A percentile compares a stretch with the other conserved stretches of the same genome.
Evolutionary conservation across 2,888 invertebrate genomes (phyloP).

Genomic region (Ophion slaviceki): DNA sequence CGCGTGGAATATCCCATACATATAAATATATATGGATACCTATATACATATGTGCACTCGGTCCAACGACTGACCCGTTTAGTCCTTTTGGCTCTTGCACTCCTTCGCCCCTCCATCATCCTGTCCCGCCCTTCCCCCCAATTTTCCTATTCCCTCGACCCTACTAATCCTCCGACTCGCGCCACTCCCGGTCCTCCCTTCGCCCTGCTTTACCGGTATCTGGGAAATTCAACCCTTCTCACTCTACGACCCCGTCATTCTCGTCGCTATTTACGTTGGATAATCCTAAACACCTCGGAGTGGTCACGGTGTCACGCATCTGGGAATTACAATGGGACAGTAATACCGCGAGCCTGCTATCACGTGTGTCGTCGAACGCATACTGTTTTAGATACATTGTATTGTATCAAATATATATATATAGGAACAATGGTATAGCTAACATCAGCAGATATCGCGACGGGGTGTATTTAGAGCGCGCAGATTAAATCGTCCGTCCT

Average conservation of each 20-base stretch:
- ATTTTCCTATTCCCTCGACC: conserved; percentile 21
- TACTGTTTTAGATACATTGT: conserved; percentile 16
- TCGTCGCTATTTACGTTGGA: conserved; percentile 66
- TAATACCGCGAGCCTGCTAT: conserved; percentile 54
- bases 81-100: conserved; percentile 36
- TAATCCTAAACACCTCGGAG: conserved; percentile 67
- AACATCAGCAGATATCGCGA: conserved; percentile 54
- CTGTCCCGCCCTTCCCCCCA: conserved; percentile 14
- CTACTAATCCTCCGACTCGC: conserved; percentile 4
- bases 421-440: conserved; percentile 4
- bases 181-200: conserved; percentile 4
- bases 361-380: conserved; percentile 49
- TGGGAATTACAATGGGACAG: conserved; percentile 61
- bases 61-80: conserved; percentile 58
- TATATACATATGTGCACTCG: conserved; percentile 14
- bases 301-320: conserved; percentile 66
- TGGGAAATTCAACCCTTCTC: conserved; percentile 9
- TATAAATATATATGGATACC: no score
- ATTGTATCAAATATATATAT: neutral
- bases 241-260: conserved; percentile 30
- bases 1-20: no score
- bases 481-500: conserved; percentile 64
- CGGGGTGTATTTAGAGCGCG: conserved; percentile 63
- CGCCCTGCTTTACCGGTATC: neutral
- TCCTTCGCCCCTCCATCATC: conserved; percentile 39